phyloP scores from a whole-genome alignment of 2,888 invertebrate genomes.

The Thymelicus acteon region DNA sequence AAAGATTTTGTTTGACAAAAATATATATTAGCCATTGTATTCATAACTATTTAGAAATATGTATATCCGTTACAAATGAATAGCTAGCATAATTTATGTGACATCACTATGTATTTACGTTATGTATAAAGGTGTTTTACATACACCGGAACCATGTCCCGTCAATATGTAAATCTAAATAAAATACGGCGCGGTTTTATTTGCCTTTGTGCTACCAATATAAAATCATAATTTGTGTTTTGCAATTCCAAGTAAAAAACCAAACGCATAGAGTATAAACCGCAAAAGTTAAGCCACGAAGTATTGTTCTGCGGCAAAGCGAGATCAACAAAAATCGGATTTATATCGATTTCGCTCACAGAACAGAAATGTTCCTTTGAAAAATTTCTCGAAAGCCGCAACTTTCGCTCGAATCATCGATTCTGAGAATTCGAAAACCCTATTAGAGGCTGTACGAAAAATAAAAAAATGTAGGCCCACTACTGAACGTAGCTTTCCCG shows the following conservation, averaged over 20 bases:
- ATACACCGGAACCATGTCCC: constrained; percentile 7
- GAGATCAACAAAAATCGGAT: constrained; percentile 37
- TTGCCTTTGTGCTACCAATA: constrained; percentile 32
- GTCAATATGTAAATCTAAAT: constrained; percentile 34
- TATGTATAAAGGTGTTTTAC: constrained; percentile 16
- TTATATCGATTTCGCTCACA: constrained; percentile 35
- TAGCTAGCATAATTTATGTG: not conserved
- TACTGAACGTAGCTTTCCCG: constrained; percentile 73
- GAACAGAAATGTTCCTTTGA: constrained; percentile 40
- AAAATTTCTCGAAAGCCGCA: constrained; percentile 46
- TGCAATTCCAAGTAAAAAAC: constrained; percentile 37
- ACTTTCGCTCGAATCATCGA: constrained; percentile 63
- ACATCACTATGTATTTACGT: not conserved
- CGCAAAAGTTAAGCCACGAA: constrained; percentile 31
- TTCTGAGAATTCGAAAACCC: constrained; percentile 64
- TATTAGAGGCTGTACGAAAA: constrained; percentile 70
- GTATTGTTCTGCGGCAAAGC: constrained; percentile 33
- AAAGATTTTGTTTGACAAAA: too few relatives aligned
- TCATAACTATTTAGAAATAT: too few relatives aligned
- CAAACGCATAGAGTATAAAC: constrained; percentile 28
- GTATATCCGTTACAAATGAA: not conserved
- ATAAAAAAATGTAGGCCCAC: constrained; percentile 70
- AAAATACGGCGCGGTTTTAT: constrained; percentile 30
- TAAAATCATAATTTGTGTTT: constrained; percentile 34
- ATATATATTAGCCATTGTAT: too few relatives aligned